Evolutionary conservation across 2,797 vertebrate genomes (phyloP), one percentile per base, ranked within the genome.

Genomic region (Botia almorhae): DNA sequence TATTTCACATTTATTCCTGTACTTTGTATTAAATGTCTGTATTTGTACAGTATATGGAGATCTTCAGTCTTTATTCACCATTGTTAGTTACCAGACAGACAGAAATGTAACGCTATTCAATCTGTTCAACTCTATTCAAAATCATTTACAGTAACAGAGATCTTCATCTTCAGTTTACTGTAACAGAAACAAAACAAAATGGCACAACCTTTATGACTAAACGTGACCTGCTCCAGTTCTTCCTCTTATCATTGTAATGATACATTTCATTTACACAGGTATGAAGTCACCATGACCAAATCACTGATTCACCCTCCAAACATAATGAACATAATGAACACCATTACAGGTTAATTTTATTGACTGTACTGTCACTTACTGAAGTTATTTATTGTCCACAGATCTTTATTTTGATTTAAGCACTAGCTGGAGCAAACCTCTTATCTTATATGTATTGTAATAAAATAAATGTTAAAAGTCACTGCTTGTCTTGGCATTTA

Each of bases 201-300:
- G 39, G 53, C 36, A 69, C 51, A 69, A 69, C 67, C 67, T 78
- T 77, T 60, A 50, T 86, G 82, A 86, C 80, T 82, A 26, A 82
- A 82, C 80, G 68, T 60, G 69, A 80, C 51, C 80, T 84, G 74
- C 80, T 86, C 72, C 65, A 64, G 12, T 48, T 63, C 79, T 65
- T 76, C 73, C 26, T 43, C 16, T 67, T 69, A 60, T 60, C 21
- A 60, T 78, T n/a, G 0, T 58, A 43, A 11, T 39, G 3, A 26
- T 39, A 46, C 48, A 76, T 72, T 14, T 74, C 50, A 65, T 55
- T 56, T 50, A 64, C 55, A 23, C 7, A 50, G 7, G 50, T 48
- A 48, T 78, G 58, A 68, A 55, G 26, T 26, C 12, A 12, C 16
- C 43, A 76, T 33, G 51, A 21, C 56, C 67, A 77, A 82, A 82